phyloP scores from a whole-genome alignment of 2,113 vertebrate genomes.

The Xyrauchen texanus region DNA sequence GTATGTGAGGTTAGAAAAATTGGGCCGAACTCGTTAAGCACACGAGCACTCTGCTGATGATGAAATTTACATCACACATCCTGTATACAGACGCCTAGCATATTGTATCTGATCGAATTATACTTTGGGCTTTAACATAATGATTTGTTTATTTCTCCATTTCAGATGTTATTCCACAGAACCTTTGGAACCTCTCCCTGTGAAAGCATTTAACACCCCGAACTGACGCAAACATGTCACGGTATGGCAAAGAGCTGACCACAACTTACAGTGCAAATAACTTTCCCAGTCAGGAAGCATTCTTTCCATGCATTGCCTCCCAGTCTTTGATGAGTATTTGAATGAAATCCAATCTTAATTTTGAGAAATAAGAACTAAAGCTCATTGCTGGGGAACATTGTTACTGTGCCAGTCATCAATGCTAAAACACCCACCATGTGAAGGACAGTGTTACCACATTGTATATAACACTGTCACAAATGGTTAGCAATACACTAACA shows the following conservation, averaged over 20 bases:
- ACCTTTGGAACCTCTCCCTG: conserved; percentile 3
- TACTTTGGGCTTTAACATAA: no score
- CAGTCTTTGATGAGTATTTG: conserved; percentile 32
- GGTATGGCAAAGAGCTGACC: conserved; percentile 29
- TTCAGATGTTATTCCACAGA: conserved; percentile 45
- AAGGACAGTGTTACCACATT: conserved; percentile 34
- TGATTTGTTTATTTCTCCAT: conserved; percentile 35
- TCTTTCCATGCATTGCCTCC: conserved; percentile 42
- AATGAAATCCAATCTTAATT: conserved; percentile 5
- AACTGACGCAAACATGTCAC: conserved; percentile 16
- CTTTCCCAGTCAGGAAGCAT: conserved; percentile 44
- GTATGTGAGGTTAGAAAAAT: no score
- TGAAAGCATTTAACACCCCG: conserved; percentile 27
- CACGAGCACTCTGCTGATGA: no score
- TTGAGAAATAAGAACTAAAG: conserved; percentile 36
- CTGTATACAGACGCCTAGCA: no score
- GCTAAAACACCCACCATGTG: conserved; percentile 16
- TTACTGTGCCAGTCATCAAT: conserved; percentile 39
- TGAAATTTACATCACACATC: no score
- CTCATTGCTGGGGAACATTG: conserved; percentile 11
- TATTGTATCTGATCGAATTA: no score
- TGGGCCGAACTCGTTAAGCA: no score
- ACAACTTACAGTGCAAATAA: conserved; percentile 41
- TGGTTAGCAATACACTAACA: no score
- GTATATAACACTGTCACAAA: not conserved